Base-by-base conservation (phyloP, 2,113 vertebrate species). In the Python bivittatus region DNA sequence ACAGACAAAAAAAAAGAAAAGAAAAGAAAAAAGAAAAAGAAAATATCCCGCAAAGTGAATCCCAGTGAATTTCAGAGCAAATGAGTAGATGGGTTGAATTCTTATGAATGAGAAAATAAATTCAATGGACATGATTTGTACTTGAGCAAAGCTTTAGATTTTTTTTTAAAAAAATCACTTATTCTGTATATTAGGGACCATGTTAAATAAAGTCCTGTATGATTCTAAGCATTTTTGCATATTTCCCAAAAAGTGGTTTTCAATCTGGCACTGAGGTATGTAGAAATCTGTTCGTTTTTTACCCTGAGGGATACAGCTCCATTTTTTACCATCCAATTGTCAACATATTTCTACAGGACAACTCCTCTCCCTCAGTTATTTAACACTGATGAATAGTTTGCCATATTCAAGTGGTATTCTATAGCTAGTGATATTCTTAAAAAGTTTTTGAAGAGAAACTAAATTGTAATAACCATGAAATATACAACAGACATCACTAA, bases 201-300 rank as follows among this genome's bases (percentile, higher is more conserved):
- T 3, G 7, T 22, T 10, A 27, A 53, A 44, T 83, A 83, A 83
- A 56, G 5, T 90, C 93, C 58, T 93, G 91, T 48, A 61, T 83
- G 91, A 93, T 15, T 27, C 48, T 64, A 64, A 86, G 53, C 60
- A 91, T 23, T 54, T 92, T 89, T 86, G 93, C 88, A 93, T 92
- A 20, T 20, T 33, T 92, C 90, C 42, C 0, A 53, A 42, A 58
- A 42, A 15, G 9, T 79, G 52, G 48, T 44, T 44, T 93, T 85
- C 2, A 27, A 23, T 12, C 22, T 93, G 0, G 72, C 64, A n/a
- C n/a, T 86, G 38, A 11, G 86, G 23, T 84, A 38, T 0, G 29
- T 22, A 58, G 27, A 2, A 0, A 86, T 23, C n/a, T 86, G 84
- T 5, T 0, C 53, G 42, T 93, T 93, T 56, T 44, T 13, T 33